A percentile compares a stretch with the other conserved stretches of the same genome.
phyloP scores from a whole-genome alignment of 2,113 vertebrate species.

The Atlantisia rogersi region DNA sequence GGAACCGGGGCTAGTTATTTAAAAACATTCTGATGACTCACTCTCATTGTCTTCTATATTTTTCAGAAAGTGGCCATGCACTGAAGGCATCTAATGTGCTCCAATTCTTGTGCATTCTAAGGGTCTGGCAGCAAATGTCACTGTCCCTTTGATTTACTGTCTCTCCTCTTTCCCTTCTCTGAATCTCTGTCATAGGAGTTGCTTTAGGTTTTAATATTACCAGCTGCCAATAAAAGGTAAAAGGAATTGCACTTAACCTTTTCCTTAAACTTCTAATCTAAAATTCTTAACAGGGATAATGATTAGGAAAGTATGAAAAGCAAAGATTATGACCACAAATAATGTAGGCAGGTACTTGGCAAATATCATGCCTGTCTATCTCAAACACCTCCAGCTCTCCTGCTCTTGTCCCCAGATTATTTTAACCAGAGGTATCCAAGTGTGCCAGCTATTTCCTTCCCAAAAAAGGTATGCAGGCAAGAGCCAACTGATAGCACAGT shows the following conservation, averaged over 20 bases:
- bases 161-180: neutral
- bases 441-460: conserved; percentile 14
- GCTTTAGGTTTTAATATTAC: neutral
- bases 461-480: neutral
- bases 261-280: neutral
- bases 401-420: neutral
- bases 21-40: neutral
- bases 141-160: neutral
- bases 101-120: neutral
- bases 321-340: neutral
- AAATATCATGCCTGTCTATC: neutral
- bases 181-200: neutral
- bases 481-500: conserved; percentile 29
- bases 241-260: neutral
- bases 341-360: neutral
- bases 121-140: neutral
- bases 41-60: neutral
- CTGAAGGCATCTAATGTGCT: neutral
- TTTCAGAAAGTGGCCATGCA: neutral
- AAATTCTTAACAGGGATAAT: neutral
- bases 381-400: neutral
- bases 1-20: neutral
- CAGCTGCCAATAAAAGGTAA: neutral
- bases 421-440: neutral
- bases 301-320: neutral